phyloP scores from a whole-genome alignment of 1,140 invertebrate species.

The Planococcus citri region DNA sequence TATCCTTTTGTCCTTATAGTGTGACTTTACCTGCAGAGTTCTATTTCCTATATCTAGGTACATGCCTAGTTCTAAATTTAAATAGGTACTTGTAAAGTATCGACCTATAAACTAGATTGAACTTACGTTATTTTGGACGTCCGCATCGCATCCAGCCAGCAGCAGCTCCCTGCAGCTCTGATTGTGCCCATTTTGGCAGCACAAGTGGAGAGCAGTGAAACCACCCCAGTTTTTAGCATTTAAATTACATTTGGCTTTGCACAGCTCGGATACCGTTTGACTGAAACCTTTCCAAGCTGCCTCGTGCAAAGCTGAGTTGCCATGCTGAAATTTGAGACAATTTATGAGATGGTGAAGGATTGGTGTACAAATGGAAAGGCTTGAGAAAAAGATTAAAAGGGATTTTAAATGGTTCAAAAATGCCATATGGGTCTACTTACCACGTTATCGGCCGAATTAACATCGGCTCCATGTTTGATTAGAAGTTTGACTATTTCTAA shows the following conservation, averaged over 20 bases:
- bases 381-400: not conserved
- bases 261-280: slow-evolving; percentile 62
- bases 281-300: slow-evolving; percentile 90
- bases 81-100: too few species aligned
- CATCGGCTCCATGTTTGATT: slow-evolving; percentile 52
- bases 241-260: slow-evolving; percentile 52
- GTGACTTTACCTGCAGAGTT: too few species aligned
- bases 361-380: slow-evolving; percentile 23
- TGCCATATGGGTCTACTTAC: slow-evolving; percentile 40
- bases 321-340: slow-evolving; percentile 75
- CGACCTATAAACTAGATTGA: not conserved
- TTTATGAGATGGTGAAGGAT: not conserved
- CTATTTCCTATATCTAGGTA: too few species aligned
- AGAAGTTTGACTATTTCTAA: slow-evolving; percentile 58
- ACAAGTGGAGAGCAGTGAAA: slow-evolving; percentile 84
- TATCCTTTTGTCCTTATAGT: too few species aligned
- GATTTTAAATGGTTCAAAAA: not conserved
- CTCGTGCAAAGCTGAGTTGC: slow-evolving; percentile 86
- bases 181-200: slow-evolving; percentile 93
- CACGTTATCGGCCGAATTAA: slow-evolving; percentile 59
- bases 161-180: slow-evolving; percentile 81
- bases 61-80: too few species aligned
- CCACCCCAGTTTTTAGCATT: slow-evolving; percentile 71
- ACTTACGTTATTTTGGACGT: slow-evolving; percentile 81
- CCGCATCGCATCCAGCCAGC: slow-evolving; percentile 70